Evolutionary conservation across 1,140 invertebrate species (phyloP).

Genomic region (Drosophila oshimai): DNA sequence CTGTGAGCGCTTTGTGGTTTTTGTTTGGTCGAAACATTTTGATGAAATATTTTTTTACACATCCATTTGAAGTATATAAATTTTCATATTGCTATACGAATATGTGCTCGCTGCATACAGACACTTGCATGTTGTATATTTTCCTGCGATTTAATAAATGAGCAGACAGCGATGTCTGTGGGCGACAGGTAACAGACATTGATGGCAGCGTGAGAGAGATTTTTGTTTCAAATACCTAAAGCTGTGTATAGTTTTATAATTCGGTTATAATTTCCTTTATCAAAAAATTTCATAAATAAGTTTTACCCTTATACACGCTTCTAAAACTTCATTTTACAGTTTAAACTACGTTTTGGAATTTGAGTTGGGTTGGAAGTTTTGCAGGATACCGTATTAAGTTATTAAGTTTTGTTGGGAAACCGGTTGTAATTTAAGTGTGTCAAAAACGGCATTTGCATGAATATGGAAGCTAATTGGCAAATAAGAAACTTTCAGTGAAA

Average conservation of each 20-base stretch:
- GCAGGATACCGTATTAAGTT: too few relatives aligned
- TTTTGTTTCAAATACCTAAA: too few relatives aligned
- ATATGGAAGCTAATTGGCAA: not conserved
- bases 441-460: not conserved
- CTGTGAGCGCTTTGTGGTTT: conserved; percentile 65
- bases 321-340: too few relatives aligned
- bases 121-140: conserved; percentile 7
- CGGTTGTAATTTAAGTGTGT: too few relatives aligned
- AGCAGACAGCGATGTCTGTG: conserved; percentile 32
- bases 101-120: conserved; percentile 3
- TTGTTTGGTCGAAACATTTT: conserved; percentile 60
- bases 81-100: conserved; percentile 23
- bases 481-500: not conserved
- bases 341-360: too few relatives aligned
- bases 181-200: conserved; percentile 30
- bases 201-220: conserved; percentile 25
- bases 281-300: too few relatives aligned
- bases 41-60: conserved; percentile 75
- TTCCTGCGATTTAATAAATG: conserved; percentile 58
- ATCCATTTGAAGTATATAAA: conserved; percentile 58
- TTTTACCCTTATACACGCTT: too few relatives aligned
- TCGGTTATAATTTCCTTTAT: too few relatives aligned
- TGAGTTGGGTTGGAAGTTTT: too few relatives aligned
- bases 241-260: not conserved
- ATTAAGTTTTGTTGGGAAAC: too few relatives aligned